Evolutionary conservation across 92 coral and sea anemone genomes (phyloP), one percentile per base, ranked within the genome.

Genomic region (Siderastrea radians): DNA sequence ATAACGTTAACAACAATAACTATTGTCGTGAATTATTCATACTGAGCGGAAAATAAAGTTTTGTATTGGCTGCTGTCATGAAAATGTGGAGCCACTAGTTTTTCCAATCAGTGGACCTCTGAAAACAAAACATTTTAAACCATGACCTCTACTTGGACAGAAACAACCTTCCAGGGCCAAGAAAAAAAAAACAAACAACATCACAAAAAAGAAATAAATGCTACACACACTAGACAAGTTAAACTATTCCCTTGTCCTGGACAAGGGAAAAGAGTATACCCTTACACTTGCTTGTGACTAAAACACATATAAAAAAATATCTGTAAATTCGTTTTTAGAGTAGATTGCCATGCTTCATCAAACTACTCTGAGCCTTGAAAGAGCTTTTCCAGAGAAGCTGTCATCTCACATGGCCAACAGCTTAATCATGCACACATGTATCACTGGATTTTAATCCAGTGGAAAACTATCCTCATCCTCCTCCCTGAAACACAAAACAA

Each of bases 401-500:
- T 85, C 89, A 85, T 85, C 72, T 84, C 7, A 52, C 62, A 43
- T 62, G 87, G 72, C 72, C 11, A 2, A 67, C 7, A 45, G 6
- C 15, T 15, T 13, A 11, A 11, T 78, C 16, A 11, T 15, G 38
- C 15, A 60, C 53, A 44, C n/a, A 49, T 70, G 77, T 5, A 68
- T 17, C 59, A 55, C 13, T 82, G 81, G 72, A 71, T 13, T 51
- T 84, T 38, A 11, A 43, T 50, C 55, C 60, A 60, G 17, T 49
- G 54, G 60, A 14, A 84, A 72, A 3, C 50, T 84, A 95, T 68
- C 98, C 98, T 95, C 98, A 95, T 94, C 98, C 96, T 47, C 96
- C 95, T 47, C 96, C 95, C 90, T 94, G 77, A 87, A 75, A 57
- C n/a, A 65, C 49, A 6, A 86, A 69, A 7, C 47, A 17, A 16